Percentiles rank a stretch among this genome's conserved stretches.
These are phyloP conservation scores for Spondyliosoma cantharus DNA, from an alignment of 2,797 vertebrate genomes.

Conservation along the genomic window DNA sequence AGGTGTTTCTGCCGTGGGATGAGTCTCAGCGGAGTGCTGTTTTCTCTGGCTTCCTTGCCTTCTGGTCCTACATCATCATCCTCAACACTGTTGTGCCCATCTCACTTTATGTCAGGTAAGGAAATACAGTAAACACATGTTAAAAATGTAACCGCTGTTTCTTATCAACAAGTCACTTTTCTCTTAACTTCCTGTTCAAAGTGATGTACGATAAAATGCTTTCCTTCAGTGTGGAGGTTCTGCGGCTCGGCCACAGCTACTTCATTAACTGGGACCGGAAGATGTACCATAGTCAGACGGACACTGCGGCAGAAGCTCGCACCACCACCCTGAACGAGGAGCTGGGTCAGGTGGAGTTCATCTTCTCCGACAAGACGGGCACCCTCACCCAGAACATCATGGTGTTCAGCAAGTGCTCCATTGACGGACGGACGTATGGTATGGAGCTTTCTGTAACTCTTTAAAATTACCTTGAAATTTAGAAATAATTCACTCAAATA, in stretches of 20 bases:
- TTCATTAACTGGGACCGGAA: slow-evolving; percentile 96
- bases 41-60: slow-evolving; percentile 93
- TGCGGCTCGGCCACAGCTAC: slow-evolving; percentile 93
- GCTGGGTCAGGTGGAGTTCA: slow-evolving; percentile 93
- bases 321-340: slow-evolving; percentile 95
- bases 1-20: slow-evolving; percentile 90
- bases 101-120: slow-evolving; percentile 93
- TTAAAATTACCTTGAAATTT: neutral
- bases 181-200: too few species aligned
- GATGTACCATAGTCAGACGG: slow-evolving; percentile 86
- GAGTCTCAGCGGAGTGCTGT: slow-evolving; percentile 75
- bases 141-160: neutral
- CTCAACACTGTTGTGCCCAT: slow-evolving; percentile 97
- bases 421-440: slow-evolving; percentile 89
- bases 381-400: slow-evolving; percentile 97
- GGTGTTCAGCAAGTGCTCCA: slow-evolving; percentile 94
- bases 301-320: slow-evolving; percentile 88
- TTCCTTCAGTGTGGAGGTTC: slow-evolving; percentile 89
- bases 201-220: neutral
- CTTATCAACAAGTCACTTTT: neutral
- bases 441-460: slow-evolving; percentile 8
- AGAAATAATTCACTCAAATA: neutral
- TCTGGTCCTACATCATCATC: slow-evolving; percentile 97
- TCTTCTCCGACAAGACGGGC: slow-evolving; percentile 95
- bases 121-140: neutral